These are phyloP conservation scores for Bombyx mandarina DNA, from an alignment of 1,140 invertebrate species.

Conservation along the genomic window DNA sequence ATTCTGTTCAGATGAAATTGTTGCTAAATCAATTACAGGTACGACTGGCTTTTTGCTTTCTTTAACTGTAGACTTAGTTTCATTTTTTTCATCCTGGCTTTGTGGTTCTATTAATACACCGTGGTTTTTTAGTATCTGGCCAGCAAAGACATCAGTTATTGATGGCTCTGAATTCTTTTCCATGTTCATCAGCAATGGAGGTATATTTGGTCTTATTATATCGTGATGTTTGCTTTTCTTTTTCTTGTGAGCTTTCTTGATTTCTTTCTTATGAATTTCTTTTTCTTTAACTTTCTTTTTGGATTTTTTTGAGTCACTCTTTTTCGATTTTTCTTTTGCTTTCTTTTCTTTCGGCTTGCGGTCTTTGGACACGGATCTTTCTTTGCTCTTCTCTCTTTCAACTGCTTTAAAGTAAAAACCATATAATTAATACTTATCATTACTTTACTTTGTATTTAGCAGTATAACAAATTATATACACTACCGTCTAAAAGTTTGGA, in stretches of 20 bases:
- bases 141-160: conserved; percentile 74
- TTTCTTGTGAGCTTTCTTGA: conserved; percentile 51
- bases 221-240: conserved; percentile 57
- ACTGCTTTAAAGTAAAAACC: not conserved
- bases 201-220: conserved; percentile 62
- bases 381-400: conserved; percentile 47
- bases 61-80: conserved; percentile 40
- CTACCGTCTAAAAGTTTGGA: too few species aligned
- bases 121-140: conserved; percentile 70
- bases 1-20: conserved; percentile 34
- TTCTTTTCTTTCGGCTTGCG: conserved; percentile 56
- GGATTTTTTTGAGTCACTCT: conserved; percentile 49
- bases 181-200: conserved; percentile 66
- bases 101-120: conserved; percentile 41
- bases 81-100: conserved; percentile 37
- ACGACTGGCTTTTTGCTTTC: conserved; percentile 51
- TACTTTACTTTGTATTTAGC: too few species aligned
- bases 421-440: too few species aligned
- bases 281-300: conserved; percentile 54
- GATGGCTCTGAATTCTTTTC: conserved; percentile 70
- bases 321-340: conserved; percentile 53
- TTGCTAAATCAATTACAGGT: conserved; percentile 64
- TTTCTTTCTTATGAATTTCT: conserved; percentile 41
- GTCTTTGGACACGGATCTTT: conserved; percentile 47
- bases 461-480: too few species aligned